Base-by-base conservation (phyloP, 2,888 invertebrate genomes). In the Chouioia cunea region DNA sequence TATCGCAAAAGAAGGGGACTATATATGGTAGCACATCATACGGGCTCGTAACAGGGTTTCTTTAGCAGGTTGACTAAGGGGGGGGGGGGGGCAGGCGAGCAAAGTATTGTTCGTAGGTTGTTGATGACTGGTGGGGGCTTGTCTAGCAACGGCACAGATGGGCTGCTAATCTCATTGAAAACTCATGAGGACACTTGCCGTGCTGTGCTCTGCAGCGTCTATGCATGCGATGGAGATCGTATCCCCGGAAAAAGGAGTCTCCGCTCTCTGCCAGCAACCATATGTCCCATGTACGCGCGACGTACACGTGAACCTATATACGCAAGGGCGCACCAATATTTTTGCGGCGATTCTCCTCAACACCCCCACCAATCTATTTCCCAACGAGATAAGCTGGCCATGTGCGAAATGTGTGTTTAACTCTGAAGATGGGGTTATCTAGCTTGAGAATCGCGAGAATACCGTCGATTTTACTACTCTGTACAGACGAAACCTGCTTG, bases 91-190 rank as follows among this genome's bases (percentile, higher is more conserved):
- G n/a, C n/a, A n/a, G n/a, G 36, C 36, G 36, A 36, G 36, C 12
- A 36, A n/a, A 36, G 36, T 36, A 36, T 36, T 36, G 36, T 36
- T 36, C 36, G 36, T n/a, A n/a, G n/a, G n/a, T n/a, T n/a, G n/a
- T 36, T 36, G 36, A 36, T 36, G 36, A 36, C 36, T 36, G 36
- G 36, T 10, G 36, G 36, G 36, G 36, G 36, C 4, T 12, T 6
- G 1, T 12, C 36, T 36, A 12, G 36, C 36, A 10, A 36, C 1
- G 77, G 84, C 84, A 85, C 85, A 85, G 85, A 85, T 85, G 85
- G 83, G 81, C 82, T 81, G 83, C 82, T 85, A 85, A 85, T 85
- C 85, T 85, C 84, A 85, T 85, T 85, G 84, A 84, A 85, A 85
- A 85, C 85, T 85, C 83, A 84, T 84, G 85, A 85, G 84, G 82